phyloP scores from a whole-genome alignment of 2,797 vertebrate genomes.

The Agapornis canus region DNA sequence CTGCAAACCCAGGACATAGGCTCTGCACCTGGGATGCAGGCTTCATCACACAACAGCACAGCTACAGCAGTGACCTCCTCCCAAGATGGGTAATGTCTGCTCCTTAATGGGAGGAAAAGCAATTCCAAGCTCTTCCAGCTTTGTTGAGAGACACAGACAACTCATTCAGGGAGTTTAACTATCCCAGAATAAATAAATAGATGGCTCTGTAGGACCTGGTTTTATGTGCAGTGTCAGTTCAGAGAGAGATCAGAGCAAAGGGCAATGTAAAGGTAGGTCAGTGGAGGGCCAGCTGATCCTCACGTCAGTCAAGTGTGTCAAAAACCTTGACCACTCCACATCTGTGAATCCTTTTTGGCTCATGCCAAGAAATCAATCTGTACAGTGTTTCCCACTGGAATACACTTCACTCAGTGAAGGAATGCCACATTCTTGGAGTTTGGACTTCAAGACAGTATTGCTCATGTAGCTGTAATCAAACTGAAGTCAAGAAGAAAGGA shows the following conservation, averaged over 20 bases:
- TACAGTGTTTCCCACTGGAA: background rate
- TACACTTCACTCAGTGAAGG: background rate
- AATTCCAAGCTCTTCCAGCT: background rate
- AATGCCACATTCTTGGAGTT: background rate
- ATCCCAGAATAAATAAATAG: background rate
- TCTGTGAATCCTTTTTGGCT: background rate
- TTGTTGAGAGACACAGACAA: accelerated
- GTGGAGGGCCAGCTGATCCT: background rate
- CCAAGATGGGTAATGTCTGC: background rate
- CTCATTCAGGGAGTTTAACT: background rate
- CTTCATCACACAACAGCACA: background rate
- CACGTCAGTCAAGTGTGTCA: background rate
- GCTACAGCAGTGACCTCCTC: background rate
- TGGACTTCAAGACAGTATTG: background rate
- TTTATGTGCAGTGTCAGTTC: background rate
- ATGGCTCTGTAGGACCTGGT: background rate
- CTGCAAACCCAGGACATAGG: background rate
- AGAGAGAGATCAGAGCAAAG: background rate
- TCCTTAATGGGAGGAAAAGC: background rate
- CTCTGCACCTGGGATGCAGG: background rate
- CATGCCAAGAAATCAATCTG: background rate
- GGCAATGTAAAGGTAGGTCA: background rate
- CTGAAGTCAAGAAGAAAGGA: background rate
- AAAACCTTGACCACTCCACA: background rate
- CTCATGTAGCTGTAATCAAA: background rate